Evolutionary conservation across 2,797 vertebrate species (phyloP), one percentile per base, ranked within the genome.

Genomic region (Cuculus canorus): DNA sequence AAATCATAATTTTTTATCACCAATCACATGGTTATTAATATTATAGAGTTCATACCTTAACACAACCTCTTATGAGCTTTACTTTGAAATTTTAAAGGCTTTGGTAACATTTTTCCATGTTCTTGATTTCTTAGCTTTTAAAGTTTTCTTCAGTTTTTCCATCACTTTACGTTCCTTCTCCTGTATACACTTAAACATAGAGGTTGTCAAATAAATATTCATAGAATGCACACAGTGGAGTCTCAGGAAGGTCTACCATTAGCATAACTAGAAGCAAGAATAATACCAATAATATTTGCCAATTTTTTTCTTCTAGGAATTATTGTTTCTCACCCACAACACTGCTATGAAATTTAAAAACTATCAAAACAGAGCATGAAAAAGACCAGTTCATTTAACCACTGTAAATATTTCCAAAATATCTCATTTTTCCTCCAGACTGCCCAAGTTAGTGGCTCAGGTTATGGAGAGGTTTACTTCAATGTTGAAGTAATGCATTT

Each of bases 401-500:
- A 28, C 33, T 92, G 65, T 86, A 88, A 91, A 93, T 88, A 79
- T 90, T 97, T 93, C 87, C 91, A 83, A 82, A 91, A 79, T 69
- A 88, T 1, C 63, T 82, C 3, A 57, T 66, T 96, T 96, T 95
- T 83, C 89, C 82, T 56, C 93, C 28, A 84, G 48, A 53, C 65
- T 90, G 43, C 54, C 73, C 70, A 88, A 45, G 84, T 73, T 73
- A 90, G 52, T 88, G 91, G 85, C 63, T 95, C 89, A 68, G 77
- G 85, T 93, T 92, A 48, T 94, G 93, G 93, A 90, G 93, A 50
- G 45, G 32, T 72, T 94, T 95, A 65, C 80, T 60, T 96, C 87
- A 93, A 83, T 66, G 64, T 50, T 73, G 66, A 93, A 90, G 87
- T 91, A 86, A 91, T 94, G 54, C 43, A 35, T 53, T 86, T 86